Percentiles rank a stretch among this genome's conserved stretches.
phyloP scores from a whole-genome alignment of 2,113 vertebrate species.

The Piaya cayana region DNA sequence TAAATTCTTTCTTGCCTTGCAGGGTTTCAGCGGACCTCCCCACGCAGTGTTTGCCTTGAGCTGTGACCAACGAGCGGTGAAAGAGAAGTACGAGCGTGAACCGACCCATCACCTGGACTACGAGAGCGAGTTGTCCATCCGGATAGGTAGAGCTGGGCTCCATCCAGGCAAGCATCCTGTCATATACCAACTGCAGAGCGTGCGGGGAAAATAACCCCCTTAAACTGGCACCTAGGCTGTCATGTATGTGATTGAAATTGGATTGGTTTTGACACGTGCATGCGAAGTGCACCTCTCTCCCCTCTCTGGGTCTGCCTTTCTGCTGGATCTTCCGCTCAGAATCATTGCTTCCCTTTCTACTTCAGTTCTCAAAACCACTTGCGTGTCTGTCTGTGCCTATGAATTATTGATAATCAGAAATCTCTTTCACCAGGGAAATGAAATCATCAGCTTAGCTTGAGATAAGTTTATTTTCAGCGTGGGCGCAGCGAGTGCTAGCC shows the following conservation, averaged over 20 bases:
- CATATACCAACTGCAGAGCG: conserved; percentile 73
- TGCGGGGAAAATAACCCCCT: neutral
- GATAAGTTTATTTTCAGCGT: neutral
- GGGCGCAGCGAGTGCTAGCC: neutral
- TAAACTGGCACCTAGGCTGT: neutral
- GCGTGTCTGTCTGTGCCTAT: neutral
- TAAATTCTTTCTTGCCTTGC: conserved; percentile 41
- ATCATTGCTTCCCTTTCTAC: neutral
- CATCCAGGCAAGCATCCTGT: conserved; percentile 91
- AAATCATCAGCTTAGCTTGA: neutral
- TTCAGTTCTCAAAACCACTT: conserved; percentile 14
- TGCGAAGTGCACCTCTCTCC: neutral
- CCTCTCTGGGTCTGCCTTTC: neutral
- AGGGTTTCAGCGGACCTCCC: conserved; percentile 82
- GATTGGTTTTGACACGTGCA: neutral
- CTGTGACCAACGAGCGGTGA: conserved; percentile 67
- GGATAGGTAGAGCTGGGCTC: conserved; percentile 91
- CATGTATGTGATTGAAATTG: neutral
- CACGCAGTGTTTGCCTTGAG: conserved; percentile 78
- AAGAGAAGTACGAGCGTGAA: conserved; percentile 75
- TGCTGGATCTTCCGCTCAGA: neutral
- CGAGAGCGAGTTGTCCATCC: conserved; percentile 84
- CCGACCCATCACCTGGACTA: neutral
- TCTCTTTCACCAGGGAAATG: neutral
- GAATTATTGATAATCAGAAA: conserved; percentile 7